Evolutionary conservation across 2,113 vertebrate genomes (phyloP), one percentile per base, ranked within the genome.

Genomic region (Scalopus aquaticus): DNA sequence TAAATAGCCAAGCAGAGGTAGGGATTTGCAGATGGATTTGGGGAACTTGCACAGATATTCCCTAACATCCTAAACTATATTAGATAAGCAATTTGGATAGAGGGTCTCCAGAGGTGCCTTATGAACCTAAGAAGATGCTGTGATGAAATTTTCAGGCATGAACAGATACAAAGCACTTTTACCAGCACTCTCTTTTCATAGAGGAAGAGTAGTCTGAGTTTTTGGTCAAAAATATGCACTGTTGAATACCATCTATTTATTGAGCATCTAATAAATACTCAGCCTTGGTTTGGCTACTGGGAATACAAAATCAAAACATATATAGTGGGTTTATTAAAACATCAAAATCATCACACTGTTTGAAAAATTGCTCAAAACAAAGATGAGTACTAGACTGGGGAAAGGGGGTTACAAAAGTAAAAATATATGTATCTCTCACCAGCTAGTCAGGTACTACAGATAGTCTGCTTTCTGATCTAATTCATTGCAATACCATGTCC

Each of bases 261-360:
- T 62, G 60, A 90, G 26, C 28, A 76, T 10, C 49, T 58, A 58
- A 28, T 65, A 35, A 39, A 39, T n/a, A 62, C 20, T 9, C 16
- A 54, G 16, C 49, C 35, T 81, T 91, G 19, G 42, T 64, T 11
- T 77, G 30, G 26, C 7, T 28, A 26, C 15, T 17, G 24, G 26
- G 19, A 69, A 81, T 81, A 60, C 39, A 93, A 80, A 95, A 72
- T 62, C 7, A 85, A 78, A 88, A 56, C 32, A 85, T 22, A 46
- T 12, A 78, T 46, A 7, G 4, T 65, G 80, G 88, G 26, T 64
- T 88, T 88, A 46, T 69, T 62, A 62, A 88, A 44, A 35, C 0
- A 82, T 28, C n/a, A 74, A 64, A 78, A 81, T 24, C 73, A 30
- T 35, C 58, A 70, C 5, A 54, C 11, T 67, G 60, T 67, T 80